These are phyloP conservation scores for Tokudaia muenninki DNA, from an alignment of 2,797 vertebrate genomes.

Conservation along the genomic window DNA sequence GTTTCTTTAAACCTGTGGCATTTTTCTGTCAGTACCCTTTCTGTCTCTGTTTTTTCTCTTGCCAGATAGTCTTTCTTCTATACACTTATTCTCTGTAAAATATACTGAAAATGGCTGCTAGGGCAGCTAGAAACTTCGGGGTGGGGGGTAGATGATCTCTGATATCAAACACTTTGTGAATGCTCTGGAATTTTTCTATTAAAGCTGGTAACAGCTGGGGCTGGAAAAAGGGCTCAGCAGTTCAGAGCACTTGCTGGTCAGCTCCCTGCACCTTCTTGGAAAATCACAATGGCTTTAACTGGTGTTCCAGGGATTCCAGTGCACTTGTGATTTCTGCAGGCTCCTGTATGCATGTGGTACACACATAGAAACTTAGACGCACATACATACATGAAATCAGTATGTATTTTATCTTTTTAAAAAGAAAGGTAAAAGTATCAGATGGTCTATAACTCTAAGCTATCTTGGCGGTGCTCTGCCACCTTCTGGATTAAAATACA, in stretches of 20 bases:
- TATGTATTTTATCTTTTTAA: neutral
- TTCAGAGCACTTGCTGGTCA: neutral
- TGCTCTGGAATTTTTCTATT: neutral
- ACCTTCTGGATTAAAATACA: conserved; percentile 23
- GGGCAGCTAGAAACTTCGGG: neutral
- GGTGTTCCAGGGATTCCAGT: neutral
- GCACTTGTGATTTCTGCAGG: neutral
- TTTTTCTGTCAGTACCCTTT: neutral
- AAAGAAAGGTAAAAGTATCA: neutral
- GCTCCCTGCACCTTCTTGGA: neutral
- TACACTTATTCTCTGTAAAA: neutral
- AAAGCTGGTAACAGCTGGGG: neutral
- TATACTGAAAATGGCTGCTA: neutral
- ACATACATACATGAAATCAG: neutral
- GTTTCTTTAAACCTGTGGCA: neutral
- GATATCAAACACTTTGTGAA: neutral
- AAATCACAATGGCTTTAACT: neutral
- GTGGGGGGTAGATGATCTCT: neutral
- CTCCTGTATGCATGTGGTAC: neutral
- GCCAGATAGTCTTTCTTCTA: neutral
- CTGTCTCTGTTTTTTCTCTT: neutral
- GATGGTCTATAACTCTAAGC: neutral
- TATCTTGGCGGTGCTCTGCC: neutral
- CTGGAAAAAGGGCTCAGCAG: neutral
- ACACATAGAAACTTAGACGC: neutral